A percentile compares a stretch with the other conserved stretches of the same genome.
Conservation (phyloP, 2,888 invertebrate species). For the Onthophagus sagittarius region DNA sequence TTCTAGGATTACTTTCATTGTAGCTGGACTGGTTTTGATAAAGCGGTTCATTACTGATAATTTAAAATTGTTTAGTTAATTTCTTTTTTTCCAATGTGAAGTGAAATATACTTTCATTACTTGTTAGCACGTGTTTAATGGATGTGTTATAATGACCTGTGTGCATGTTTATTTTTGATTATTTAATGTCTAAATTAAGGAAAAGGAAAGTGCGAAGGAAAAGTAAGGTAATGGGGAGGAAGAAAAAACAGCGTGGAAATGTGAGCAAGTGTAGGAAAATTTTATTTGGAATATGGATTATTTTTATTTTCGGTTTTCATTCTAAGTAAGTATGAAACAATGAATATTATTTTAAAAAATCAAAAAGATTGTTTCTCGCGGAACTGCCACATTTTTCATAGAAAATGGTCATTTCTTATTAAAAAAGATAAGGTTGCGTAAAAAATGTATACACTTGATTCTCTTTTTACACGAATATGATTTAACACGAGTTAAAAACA, state of each 20-base stretch:
- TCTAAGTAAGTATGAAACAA: background rate
- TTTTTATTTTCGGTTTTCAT: background rate
- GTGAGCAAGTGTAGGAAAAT: background rate
- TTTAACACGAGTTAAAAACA: no score
- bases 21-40: background rate
- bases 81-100: background rate
- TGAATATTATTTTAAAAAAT: background rate
- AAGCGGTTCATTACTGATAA: background rate
- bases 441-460: no score
- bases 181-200: background rate
- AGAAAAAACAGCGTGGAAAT: background rate
- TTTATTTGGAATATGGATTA: background rate
- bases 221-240: background rate
- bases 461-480: no score
- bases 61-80: background rate
- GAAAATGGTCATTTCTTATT: no score
- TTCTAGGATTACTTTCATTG: background rate
- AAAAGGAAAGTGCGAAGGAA: background rate
- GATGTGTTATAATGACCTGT: background rate
- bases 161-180: no score
- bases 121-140: background rate
- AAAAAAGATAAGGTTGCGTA: no score
- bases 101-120: no score
- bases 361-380: no score
- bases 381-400: no score